phyloP scores from a whole-genome alignment of 2,113 vertebrate genomes.

The Prochilodus magdalenae region DNA sequence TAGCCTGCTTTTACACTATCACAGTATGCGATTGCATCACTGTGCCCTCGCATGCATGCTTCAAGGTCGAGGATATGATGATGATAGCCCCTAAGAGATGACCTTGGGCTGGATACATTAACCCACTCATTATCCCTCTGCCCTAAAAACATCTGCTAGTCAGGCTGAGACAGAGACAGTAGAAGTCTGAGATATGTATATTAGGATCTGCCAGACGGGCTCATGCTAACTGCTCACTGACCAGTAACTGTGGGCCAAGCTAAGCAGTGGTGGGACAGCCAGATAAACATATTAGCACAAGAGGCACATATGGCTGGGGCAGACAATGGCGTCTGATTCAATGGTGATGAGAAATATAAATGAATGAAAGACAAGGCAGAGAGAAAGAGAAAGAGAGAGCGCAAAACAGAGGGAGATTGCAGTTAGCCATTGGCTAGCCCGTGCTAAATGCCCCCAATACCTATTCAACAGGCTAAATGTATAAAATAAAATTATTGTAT shows the following conservation, averaged over 20 bases:
- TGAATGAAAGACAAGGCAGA: constrained; percentile 24
- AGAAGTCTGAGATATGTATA: constrained; percentile 14
- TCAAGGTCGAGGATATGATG: constrained; percentile 34
- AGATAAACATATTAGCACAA: constrained; percentile 20
- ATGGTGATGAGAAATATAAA: constrained; percentile 11
- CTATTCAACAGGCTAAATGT: too few relatives aligned
- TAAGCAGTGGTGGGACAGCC: constrained; percentile 37
- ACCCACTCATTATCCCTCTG: constrained; percentile 32
- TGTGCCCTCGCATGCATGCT: constrained; percentile 6
- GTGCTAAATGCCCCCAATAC: too few relatives aligned
- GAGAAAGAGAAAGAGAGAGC: constrained; percentile 43
- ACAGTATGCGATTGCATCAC: constrained; percentile 24
- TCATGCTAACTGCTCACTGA: constrained; percentile 14
- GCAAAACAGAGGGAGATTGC: constrained; percentile 35
- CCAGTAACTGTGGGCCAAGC: constrained; percentile 32
- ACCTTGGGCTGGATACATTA: constrained; percentile 25
- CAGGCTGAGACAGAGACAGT: not conserved
- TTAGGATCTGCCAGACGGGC: constrained; percentile 21
- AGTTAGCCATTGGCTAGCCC: too few relatives aligned
- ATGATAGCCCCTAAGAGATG: constrained; percentile 26
- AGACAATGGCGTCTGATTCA: constrained; percentile 7
- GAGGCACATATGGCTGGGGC: constrained; percentile 29
- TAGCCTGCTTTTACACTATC: not conserved
- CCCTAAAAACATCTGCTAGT: constrained; percentile 14
- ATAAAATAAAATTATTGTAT: too few relatives aligned